Evolutionary conservation across 2,888 invertebrate genomes (phyloP).

Genomic region (Listrodromus nycthemerus): DNA sequence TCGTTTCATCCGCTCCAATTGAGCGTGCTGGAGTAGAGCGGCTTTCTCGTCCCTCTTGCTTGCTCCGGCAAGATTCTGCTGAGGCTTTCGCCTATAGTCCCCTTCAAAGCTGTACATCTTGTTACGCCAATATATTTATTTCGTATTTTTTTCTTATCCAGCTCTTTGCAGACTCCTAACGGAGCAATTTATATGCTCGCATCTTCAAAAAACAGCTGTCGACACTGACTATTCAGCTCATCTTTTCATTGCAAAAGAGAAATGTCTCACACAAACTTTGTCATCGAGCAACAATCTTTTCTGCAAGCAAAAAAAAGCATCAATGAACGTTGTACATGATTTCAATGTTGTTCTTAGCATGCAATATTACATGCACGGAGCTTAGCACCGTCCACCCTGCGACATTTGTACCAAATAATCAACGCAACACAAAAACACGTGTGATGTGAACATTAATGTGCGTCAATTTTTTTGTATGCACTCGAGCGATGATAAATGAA

Average conservation of each 20-base stretch:
- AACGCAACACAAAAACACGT: no score
- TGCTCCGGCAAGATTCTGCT: conserved; percentile 96
- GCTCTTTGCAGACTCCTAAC: not conserved
- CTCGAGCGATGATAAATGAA: no score
- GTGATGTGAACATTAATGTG: no score
- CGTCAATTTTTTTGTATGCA: no score
- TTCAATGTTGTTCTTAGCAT: no score
- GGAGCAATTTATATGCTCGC: not conserved
- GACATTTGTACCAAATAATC: no score
- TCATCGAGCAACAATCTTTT: not conserved
- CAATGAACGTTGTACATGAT: not conserved
- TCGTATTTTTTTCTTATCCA: conserved; percentile 9
- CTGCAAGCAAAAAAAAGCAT: not conserved
- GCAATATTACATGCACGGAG: no score
- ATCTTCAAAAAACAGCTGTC: not conserved
- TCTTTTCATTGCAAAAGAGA: not conserved
- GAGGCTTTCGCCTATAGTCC: conserved; percentile 93
- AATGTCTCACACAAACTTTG: not conserved
- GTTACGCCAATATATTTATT: not conserved
- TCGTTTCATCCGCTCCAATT: conserved; percentile 93
- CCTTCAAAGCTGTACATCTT: conserved; percentile 93
- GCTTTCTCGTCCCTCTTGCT: conserved; percentile 90
- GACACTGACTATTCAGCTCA: not conserved
- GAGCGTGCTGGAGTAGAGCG: conserved; percentile 91
- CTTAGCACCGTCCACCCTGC: no score